A percentile compares a stretch with the other conserved stretches of the same genome.
Conservation (phyloP, 1,140 invertebrate genomes). For the Magallana ariakensis region DNA sequence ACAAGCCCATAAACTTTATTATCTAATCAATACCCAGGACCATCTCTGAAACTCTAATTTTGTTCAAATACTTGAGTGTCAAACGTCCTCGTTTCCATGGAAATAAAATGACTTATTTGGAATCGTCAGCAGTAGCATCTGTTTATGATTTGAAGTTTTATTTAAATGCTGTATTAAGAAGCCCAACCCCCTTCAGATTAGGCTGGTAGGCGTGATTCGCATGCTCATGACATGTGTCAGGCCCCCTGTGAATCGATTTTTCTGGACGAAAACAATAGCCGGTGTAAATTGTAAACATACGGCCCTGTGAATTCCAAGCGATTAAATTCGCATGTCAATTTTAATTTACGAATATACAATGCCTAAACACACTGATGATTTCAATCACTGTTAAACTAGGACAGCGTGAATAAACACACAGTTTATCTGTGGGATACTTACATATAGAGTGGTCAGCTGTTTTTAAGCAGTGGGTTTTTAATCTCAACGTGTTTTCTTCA, state of each 20-base stretch:
- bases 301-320: constrained; percentile 29
- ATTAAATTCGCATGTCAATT: constrained; percentile 38
- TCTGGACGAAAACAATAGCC: constrained; percentile 61
- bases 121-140: constrained; percentile 43
- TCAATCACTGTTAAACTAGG: constrained; percentile 28
- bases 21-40: constrained; percentile 28
- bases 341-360: constrained; percentile 37
- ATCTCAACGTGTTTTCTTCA: constrained; percentile 33
- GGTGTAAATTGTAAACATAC: constrained; percentile 45
- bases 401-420: constrained; percentile 30
- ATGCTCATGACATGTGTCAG: constrained; percentile 61
- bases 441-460: constrained; percentile 21
- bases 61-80: constrained; percentile 41
- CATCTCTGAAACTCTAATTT: constrained; percentile 33
- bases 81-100: constrained; percentile 54
- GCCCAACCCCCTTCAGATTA: constrained; percentile 53
- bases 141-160: constrained; percentile 59
- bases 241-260: constrained; percentile 60
- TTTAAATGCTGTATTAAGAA: constrained; percentile 57
- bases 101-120: constrained; percentile 59
- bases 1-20: constrained; percentile 35
- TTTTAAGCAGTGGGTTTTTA: constrained; percentile 38
- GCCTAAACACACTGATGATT: constrained; percentile 13
- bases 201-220: constrained; percentile 54
- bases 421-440: constrained; percentile 40